A percentile compares a stretch with the other conserved stretches of the same genome.
These are phyloP conservation scores for Sarcophaga caerulescens DNA, from an alignment of 2,888 invertebrate genomes.

Conservation along the genomic window DNA sequence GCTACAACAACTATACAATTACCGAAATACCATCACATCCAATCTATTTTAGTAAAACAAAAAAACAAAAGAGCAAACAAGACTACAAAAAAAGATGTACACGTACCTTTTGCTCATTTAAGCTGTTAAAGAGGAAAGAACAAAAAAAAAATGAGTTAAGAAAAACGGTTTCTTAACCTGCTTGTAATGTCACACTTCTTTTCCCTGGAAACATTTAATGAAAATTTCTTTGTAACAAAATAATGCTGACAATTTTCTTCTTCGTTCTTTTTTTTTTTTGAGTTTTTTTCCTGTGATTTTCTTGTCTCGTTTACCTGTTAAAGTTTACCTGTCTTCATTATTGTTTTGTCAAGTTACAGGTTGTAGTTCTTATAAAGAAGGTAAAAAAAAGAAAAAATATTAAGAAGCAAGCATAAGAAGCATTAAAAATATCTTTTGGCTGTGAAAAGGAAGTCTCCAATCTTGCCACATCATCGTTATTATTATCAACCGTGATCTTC, in stretches of 20 bases:
- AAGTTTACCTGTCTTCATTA: slow-evolving; percentile 54
- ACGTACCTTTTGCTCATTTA: slow-evolving; percentile 4
- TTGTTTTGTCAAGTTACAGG: slow-evolving; percentile 47
- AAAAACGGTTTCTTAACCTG: slow-evolving; percentile 69
- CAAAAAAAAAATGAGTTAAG: neutral
- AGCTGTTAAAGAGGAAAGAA: slow-evolving; percentile 19
- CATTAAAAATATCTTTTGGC: neutral
- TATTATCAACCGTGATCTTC: slow-evolving; percentile 41
- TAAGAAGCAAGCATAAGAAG: slow-evolving; percentile 1
- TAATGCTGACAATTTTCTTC: slow-evolving; percentile 47
- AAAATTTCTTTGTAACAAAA: slow-evolving; percentile 48
- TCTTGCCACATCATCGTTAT: slow-evolving; percentile 63
- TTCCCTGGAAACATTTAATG: slow-evolving; percentile 44
- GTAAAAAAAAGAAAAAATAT: neutral
- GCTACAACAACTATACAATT: neutral
- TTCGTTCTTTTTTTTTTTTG: neutral
- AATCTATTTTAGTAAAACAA: neutral
- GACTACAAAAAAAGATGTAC: neutral
- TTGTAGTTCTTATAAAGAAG: slow-evolving; percentile 2
- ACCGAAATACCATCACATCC: neutral
- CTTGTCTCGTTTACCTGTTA: neutral
- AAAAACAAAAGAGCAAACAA: slow-evolving; percentile 30
- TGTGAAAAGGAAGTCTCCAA: slow-evolving; percentile 60
- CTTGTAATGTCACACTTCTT: slow-evolving; percentile 65
- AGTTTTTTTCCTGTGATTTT: neutral